Evolutionary conservation across 2,888 invertebrate genomes (phyloP), one percentile per base, ranked within the genome.

Genomic region (Xestia c-nigrum): DNA sequence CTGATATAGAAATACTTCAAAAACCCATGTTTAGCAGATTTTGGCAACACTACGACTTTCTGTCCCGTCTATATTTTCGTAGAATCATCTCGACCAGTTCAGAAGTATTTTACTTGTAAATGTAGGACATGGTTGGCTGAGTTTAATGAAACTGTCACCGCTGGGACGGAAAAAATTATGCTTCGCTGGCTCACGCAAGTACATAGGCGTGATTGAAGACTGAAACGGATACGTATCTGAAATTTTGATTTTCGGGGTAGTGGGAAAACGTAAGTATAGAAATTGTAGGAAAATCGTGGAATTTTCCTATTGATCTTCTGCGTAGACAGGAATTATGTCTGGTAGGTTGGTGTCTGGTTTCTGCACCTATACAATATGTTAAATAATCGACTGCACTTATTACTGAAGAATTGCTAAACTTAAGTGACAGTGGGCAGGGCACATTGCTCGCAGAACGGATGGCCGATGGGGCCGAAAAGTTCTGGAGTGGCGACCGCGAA

Each of bases 91-190:
- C 67, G 82, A 65, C 80, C 80, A 79, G 78, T 84, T 78, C 78
- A 76, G 82, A 75, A 79, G 74, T 65, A 88, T 87, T 89, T 89
- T 87, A 87, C 88, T 88, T 89, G 88, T 89, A 89, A 88, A 88
- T 88, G 85, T 77, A 64, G 76, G 16, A 21, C 81, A 88, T 87
- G 88, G 88, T 78, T 89, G 78, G 76, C 79, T 89, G 89, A 40
- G 78, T 88, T 83, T 88, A 87, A 88, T 88, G 88, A 87, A 89
- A 85, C 88, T 89, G 88, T 86, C 89, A 87, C 88, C 86, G 82
- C 69, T 86, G 89, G 78, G 85, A 88, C 76, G 84, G 82, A 85
- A 89, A 88, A 87, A 88, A 86, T 74, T 85, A 81, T 79, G 85
- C 80, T 75, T 55, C 79, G 72, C 55, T 87, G 80, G 80, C 70